These are phyloP conservation scores for Monodelphis domestica DNA, from an alignment of 2,797 vertebrate genomes.

Conservation along the genomic window DNA sequence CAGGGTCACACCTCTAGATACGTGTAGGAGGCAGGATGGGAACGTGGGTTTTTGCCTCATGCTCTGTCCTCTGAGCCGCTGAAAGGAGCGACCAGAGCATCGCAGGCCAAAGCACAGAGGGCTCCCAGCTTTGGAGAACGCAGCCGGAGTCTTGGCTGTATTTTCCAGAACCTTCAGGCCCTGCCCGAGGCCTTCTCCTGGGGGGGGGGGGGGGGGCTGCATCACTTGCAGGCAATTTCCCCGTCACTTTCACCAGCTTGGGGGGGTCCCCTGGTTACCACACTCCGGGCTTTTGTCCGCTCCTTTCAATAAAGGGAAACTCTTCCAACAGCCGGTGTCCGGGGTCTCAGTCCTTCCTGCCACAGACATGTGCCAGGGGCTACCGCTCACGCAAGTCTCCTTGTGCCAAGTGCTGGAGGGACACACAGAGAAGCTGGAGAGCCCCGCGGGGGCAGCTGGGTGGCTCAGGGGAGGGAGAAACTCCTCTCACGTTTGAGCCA, in stretches of 20 bases:
- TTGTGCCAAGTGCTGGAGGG: background rate
- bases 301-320: slow-evolving; percentile 68
- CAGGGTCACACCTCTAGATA: background rate
- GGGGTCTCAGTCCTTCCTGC: background rate
- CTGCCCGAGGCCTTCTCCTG: background rate
- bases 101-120: background rate
- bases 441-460: too few species aligned
- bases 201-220: background rate
- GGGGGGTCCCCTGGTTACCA: background rate
- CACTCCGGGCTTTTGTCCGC: slow-evolving; percentile 8
- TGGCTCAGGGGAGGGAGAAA: too few species aligned
- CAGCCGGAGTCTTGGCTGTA: background rate
- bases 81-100: background rate
- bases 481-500: too few species aligned
- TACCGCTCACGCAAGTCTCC: too few species aligned
- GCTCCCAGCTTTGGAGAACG: background rate
- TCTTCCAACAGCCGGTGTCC: slow-evolving; percentile 34
- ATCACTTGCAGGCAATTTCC: background rate
- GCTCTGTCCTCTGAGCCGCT: background rate
- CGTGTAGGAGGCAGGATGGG: background rate
- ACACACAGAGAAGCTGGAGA: too few species aligned
- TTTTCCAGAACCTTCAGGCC: background rate
- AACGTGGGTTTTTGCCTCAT: background rate
- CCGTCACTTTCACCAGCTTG: background rate
- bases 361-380: background rate